These are phyloP conservation scores for Heliconius nattereri DNA, from an alignment of 1,140 invertebrate species.

Conservation along the genomic window DNA sequence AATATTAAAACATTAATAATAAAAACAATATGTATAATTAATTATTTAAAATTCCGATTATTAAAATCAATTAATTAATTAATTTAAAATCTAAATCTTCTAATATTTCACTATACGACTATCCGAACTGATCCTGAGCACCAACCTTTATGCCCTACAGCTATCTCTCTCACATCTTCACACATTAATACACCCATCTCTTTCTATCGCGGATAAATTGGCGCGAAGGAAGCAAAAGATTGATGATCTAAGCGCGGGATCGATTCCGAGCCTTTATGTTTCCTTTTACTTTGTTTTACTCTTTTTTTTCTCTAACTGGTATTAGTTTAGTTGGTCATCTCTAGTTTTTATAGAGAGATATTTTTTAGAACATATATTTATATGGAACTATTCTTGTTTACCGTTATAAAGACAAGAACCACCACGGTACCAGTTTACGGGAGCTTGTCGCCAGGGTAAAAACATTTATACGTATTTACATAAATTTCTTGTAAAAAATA, in stretches of 20 bases:
- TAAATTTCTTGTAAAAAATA: too few relatives aligned
- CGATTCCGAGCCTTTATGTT: slow-evolving; percentile 33
- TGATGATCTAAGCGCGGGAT: slow-evolving; percentile 63
- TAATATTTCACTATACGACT: slow-evolving; percentile 25
- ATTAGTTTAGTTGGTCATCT: slow-evolving; percentile 7
- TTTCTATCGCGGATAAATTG: slow-evolving; percentile 56
- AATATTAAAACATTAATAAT: background rate
- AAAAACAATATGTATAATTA: background rate
- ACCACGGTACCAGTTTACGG: slow-evolving; percentile 3
- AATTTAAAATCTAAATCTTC: background rate
- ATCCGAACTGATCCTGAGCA: slow-evolving; percentile 55
- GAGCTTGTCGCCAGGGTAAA: background rate
- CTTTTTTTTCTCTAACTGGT: background rate
- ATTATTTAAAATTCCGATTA: background rate
- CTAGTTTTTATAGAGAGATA: background rate
- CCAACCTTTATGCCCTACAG: slow-evolving; percentile 38
- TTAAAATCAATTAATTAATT: background rate
- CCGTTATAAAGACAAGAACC: background rate
- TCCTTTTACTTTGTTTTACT: slow-evolving; percentile 9
- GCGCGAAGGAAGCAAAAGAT: slow-evolving; percentile 67
- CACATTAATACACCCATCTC: slow-evolving; percentile 39
- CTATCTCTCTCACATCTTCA: slow-evolving; percentile 44
- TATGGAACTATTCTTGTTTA: slow-evolving; percentile 1
- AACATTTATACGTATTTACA: background rate
- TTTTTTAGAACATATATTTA: background rate